A percentile compares a stretch with the other conserved stretches of the same genome.
Evolutionary conservation across 2,888 invertebrate species (phyloP).

Genomic region (Pterostichus madidus): DNA sequence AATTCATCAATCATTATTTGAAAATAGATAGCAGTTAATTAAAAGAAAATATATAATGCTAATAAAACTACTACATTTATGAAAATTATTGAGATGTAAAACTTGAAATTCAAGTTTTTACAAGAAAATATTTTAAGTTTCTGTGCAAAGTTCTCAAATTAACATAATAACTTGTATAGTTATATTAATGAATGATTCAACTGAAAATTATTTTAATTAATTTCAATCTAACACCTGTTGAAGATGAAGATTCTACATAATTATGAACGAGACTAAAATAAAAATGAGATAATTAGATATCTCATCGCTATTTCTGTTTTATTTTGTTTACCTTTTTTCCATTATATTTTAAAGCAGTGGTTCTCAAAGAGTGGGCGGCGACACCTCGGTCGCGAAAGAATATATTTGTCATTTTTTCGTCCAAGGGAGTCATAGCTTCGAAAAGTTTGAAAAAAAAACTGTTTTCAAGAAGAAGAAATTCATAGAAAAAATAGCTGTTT

Average conservation of each 20-base stretch:
- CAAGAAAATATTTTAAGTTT: constrained; percentile 20
- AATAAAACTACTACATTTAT: constrained; percentile 37
- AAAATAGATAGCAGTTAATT: constrained; percentile 28
- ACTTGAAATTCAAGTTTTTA: constrained; percentile 33
- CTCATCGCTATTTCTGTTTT: constrained; percentile 43
- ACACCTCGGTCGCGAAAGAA: too few relatives aligned
- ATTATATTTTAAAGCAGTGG: neutral
- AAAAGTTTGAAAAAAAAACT: too few relatives aligned
- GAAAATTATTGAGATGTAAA: constrained; percentile 39
- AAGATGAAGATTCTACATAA: constrained; percentile 45
- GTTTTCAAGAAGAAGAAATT: too few relatives aligned
- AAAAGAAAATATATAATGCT: constrained; percentile 27
- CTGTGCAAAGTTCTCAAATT: constrained; percentile 27
- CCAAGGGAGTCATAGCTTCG: too few relatives aligned
- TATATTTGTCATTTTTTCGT: too few relatives aligned
- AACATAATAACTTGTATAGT: constrained; percentile 47
- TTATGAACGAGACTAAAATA: constrained; percentile 32
- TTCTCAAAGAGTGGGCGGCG: too few relatives aligned
- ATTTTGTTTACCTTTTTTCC: constrained; percentile 42
- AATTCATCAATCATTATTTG: neutral
- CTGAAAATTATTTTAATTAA: constrained; percentile 41
- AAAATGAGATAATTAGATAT: constrained; percentile 43
- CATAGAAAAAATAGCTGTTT: too few relatives aligned
- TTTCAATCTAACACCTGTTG: constrained; percentile 28
- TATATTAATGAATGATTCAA: constrained; percentile 50